These are phyloP conservation scores for Rana temporaria DNA, from an alignment of 2,113 vertebrate species.

Conservation along the genomic window DNA sequence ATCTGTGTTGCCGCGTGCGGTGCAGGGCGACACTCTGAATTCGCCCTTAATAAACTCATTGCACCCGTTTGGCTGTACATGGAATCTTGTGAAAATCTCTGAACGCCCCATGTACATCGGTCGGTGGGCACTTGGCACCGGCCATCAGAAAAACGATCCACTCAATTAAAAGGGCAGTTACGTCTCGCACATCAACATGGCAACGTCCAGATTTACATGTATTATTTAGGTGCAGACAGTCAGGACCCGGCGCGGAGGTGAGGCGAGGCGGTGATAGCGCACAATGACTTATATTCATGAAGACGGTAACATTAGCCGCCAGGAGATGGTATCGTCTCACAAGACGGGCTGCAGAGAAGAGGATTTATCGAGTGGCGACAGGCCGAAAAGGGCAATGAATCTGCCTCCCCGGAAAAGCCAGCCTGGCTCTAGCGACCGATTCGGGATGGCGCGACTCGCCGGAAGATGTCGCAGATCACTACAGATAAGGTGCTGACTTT, in stretches of 20 bases:
- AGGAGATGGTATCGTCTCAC: conserved; percentile 28
- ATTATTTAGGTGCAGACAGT: conserved; percentile 33
- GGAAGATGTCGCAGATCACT: too few relatives aligned
- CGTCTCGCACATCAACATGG: conserved; percentile 19
- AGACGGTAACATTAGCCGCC: conserved; percentile 38
- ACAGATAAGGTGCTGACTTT: too few relatives aligned
- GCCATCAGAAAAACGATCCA: not conserved
- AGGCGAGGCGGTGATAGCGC: conserved; percentile 1
- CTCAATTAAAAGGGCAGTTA: not conserved
- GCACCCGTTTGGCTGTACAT: too few relatives aligned
- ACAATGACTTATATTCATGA: conserved; percentile 35
- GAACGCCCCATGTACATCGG: too few relatives aligned
- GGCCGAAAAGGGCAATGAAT: not conserved
- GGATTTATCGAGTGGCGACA: conserved; percentile 31
- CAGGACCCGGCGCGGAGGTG: conserved; percentile 14
- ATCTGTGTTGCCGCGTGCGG: too few relatives aligned
- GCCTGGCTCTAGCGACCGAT: too few relatives aligned
- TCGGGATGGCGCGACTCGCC: too few relatives aligned
- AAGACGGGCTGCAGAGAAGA: conserved; percentile 1
- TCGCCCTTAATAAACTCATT: too few relatives aligned
- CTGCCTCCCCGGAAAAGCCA: not conserved
- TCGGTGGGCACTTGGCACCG: conserved; percentile 1
- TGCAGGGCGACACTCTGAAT: too few relatives aligned
- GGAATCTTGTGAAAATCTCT: too few relatives aligned
- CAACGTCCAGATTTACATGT: conserved; percentile 21